A percentile compares a stretch with the other conserved stretches of the same genome.
These are phyloP conservation scores for Sebastes variabilis DNA, from an alignment of 2,797 vertebrate genomes.

Conservation along the genomic window DNA sequence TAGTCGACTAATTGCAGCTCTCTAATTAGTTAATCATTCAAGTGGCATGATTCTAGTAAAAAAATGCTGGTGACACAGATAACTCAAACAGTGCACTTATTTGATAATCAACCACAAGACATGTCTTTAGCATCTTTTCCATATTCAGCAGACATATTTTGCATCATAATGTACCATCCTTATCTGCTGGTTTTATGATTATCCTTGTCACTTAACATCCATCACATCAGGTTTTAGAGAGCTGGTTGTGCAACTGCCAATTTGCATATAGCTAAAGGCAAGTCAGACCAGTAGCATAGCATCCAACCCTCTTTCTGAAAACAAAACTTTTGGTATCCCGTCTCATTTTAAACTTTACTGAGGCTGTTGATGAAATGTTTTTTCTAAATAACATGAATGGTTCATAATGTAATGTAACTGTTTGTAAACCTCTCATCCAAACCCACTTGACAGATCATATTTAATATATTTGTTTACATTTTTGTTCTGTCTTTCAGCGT, in stretches of 20 bases:
- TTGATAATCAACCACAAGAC: not conserved
- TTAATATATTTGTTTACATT: not conserved
- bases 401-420: not conserved
- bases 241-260: not conserved
- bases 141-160: not conserved
- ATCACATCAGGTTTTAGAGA: not conserved
- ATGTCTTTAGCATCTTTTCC: not conserved
- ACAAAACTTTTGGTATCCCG: not conserved
- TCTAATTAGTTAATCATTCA: not conserved
- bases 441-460: not conserved
- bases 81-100: not conserved
- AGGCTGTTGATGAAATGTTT: not conserved
- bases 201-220: not conserved
- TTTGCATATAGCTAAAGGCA: not conserved
- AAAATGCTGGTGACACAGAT: not conserved
- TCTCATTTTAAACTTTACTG: not conserved
- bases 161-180: not conserved
- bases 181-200: not conserved
- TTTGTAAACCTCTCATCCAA: not conserved
- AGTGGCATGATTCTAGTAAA: not conserved
- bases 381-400: not conserved
- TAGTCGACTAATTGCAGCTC: too few relatives aligned
- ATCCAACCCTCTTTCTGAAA: not conserved
- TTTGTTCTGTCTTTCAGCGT: constrained; percentile 80
- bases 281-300: not conserved